Conservation (phyloP, 37 sponge, comb jelly and placozoan species). For the Agelas oroides region DNA sequence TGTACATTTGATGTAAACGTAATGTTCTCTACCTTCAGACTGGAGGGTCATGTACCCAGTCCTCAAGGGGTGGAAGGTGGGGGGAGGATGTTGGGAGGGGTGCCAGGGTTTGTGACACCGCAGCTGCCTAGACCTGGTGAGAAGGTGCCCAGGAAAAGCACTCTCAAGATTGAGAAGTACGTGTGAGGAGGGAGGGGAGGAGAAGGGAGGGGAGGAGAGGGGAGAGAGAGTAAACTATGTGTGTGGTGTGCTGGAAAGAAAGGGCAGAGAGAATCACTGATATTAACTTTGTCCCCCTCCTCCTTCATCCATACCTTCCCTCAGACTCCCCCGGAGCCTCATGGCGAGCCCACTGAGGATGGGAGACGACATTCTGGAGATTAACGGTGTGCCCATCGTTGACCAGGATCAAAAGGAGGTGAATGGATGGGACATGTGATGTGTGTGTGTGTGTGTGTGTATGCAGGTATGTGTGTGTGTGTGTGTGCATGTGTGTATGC, state of each 20-base stretch:
- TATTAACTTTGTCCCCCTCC: not conserved
- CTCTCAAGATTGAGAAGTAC: slow-evolving; percentile 72
- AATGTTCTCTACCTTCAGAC: not conserved
- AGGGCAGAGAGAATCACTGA: not conserved
- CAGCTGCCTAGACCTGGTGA: slow-evolving; percentile 60
- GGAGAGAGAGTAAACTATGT: too few relatives aligned
- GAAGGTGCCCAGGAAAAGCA: slow-evolving; percentile 16
- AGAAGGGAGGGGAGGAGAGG: too few relatives aligned
- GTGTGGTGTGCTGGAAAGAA: too few relatives aligned
- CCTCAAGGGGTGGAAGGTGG: not conserved
- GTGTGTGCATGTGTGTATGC: too few relatives aligned
- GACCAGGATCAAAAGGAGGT: slow-evolving; percentile 80
- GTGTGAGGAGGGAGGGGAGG: too few relatives aligned
- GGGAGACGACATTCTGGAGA: slow-evolving; percentile 82
- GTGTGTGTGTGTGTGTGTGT: too few relatives aligned
- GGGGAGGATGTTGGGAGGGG: slow-evolving; percentile 19
- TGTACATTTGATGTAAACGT: too few relatives aligned
- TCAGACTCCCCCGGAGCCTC: slow-evolving; percentile 64
- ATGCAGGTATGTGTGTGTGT: too few relatives aligned
- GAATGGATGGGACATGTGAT: too few relatives aligned
- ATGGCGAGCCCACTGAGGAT: slow-evolving; percentile 41
- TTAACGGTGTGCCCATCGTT: slow-evolving; percentile 75
- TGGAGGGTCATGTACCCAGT: slow-evolving; percentile 62
- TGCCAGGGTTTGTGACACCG: slow-evolving; percentile 35
- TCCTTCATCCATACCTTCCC: too few relatives aligned